Conservation (phyloP, 2,888 invertebrate species). For the Labia minor region DNA sequence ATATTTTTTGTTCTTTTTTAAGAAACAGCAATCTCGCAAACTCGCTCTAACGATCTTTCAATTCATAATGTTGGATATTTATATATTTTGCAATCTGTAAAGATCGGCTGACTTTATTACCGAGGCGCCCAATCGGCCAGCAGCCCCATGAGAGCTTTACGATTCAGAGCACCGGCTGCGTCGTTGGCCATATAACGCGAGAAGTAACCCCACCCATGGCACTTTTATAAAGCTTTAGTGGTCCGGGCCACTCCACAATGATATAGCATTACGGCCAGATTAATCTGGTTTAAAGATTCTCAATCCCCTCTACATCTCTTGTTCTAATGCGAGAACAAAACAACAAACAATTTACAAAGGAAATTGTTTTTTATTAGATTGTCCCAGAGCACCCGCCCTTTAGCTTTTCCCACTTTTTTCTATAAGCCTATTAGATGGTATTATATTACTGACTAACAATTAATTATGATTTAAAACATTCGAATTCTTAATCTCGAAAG, state of each 20-base stretch:
- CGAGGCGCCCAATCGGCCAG: neutral
- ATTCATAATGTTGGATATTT: neutral
- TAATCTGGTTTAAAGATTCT: slow-evolving; percentile 6
- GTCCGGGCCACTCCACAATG: neutral
- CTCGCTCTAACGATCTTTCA: neutral
- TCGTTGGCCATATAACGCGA: neutral
- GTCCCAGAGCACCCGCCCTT: neutral
- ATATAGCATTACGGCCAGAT: slow-evolving; percentile 13
- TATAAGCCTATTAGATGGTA: neutral
- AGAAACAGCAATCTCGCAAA: too few species aligned
- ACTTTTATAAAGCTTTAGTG: slow-evolving; percentile 8
- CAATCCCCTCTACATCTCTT: slow-evolving; percentile 4
- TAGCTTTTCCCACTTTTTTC: neutral
- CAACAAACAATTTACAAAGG: slow-evolving; percentile 13
- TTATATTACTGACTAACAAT: neutral
- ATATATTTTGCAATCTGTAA: slow-evolving; percentile 3
- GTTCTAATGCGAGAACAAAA: slow-evolving; percentile 4
- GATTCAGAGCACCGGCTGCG: neutral
- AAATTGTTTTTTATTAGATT: slow-evolving; percentile 8
- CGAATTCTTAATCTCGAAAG: neutral
- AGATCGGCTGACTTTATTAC: neutral
- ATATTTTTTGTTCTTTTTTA: too few species aligned
- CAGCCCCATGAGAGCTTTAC: neutral
- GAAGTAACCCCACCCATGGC: neutral
- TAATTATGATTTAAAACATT: neutral